Percentiles rank a stretch among this genome's conserved stretches.
phyloP scores from a whole-genome alignment of 1,140 invertebrate species.

The Drosophila quadrilineata region DNA sequence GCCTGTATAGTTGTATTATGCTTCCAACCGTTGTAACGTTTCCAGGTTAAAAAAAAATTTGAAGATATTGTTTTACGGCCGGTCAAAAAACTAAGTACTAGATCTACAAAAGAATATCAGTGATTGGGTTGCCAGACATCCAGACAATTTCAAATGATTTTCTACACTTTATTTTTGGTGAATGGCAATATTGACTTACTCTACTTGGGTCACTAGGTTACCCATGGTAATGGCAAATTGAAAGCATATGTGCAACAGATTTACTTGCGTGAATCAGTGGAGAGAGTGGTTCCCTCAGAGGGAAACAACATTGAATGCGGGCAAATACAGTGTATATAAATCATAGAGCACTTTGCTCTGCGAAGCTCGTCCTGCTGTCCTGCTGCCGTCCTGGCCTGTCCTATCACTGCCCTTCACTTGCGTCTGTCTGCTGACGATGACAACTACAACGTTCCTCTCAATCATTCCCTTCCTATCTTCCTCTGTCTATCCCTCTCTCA shows the following conservation, averaged over 20 bases:
- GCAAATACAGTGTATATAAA: conserved; percentile 34
- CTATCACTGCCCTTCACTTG: neutral
- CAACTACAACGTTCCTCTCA: conserved; percentile 1
- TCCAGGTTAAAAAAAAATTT: neutral
- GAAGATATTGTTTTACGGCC: too few species aligned
- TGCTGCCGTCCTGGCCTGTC: neutral
- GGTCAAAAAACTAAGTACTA: too few species aligned
- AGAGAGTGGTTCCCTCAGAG: neutral
- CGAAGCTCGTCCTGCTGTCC: neutral
- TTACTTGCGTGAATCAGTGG: neutral
- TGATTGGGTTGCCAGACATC: too few species aligned
- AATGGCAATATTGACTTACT: neutral
- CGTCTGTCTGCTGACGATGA: neutral
- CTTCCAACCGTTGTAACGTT: too few species aligned
- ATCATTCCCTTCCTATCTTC: conserved; percentile 6
- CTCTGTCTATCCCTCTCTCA: too few species aligned
- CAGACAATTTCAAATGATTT: neutral
- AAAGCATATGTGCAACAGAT: conserved; percentile 3
- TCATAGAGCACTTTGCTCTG: conserved; percentile 38
- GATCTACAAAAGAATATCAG: too few species aligned
- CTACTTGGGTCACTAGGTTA: neutral
- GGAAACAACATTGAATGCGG: neutral
- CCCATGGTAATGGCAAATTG: conserved; percentile 6
- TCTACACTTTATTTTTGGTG: neutral
- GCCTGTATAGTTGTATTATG: neutral